Conservation (phyloP, 2,797 vertebrate species). For the Notoglanidium macrostoma region DNA sequence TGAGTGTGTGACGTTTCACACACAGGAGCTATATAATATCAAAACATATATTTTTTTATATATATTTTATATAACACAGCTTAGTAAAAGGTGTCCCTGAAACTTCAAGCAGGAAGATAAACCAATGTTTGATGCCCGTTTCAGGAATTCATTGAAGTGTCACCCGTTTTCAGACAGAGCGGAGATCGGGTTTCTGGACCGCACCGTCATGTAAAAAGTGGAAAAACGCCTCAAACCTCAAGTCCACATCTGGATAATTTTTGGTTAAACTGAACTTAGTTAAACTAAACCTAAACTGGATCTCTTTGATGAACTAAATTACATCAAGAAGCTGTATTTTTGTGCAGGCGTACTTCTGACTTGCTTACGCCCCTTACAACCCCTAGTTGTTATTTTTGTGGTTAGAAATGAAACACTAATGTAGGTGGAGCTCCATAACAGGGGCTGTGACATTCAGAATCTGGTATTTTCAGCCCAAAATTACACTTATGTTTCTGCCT, state of each 20-base stretch:
- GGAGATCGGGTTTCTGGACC: slow-evolving; percentile 8
- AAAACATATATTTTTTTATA: too few relatives aligned
- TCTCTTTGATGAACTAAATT: slow-evolving; percentile 10
- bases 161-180: background rate
- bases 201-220: background rate
- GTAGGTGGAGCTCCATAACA: slow-evolving; percentile 9
- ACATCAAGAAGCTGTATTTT: background rate
- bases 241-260: slow-evolving; percentile 1
- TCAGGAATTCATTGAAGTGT: background rate
- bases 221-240: background rate
- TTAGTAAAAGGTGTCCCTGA: background rate
- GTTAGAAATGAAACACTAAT: slow-evolving; percentile 12
- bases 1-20: background rate
- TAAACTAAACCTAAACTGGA: slow-evolving; percentile 9
- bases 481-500: background rate
- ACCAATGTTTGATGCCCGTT: too few relatives aligned
- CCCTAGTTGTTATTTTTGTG: background rate
- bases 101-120: background rate
- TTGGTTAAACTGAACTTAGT: background rate
- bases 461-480: slow-evolving; percentile 10
- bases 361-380: background rate
- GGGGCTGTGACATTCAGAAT: background rate
- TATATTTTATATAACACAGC: too few relatives aligned
- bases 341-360: background rate
- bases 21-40: background rate